Conservation (phyloP, 2,797 vertebrate species). For the Gymnoscopelus braueri region DNA sequence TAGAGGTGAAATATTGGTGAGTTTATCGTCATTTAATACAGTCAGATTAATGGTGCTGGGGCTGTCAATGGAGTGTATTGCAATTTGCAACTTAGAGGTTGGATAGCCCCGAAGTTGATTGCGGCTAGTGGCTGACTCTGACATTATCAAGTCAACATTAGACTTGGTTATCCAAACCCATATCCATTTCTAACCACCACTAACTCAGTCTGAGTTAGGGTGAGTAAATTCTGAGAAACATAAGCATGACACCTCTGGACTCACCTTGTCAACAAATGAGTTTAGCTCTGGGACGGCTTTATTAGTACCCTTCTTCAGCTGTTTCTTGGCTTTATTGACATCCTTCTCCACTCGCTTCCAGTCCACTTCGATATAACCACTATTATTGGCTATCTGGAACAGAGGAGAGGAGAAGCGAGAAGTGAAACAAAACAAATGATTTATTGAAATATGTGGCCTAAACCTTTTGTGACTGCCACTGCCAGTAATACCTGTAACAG, state of each 20-base stretch:
- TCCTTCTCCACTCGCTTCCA: slow-evolving; percentile 99
- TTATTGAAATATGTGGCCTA: background rate
- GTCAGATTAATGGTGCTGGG: too few relatives aligned
- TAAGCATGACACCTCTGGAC: background rate
- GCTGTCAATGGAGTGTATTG: too few relatives aligned
- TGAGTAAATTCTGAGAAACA: too few relatives aligned
- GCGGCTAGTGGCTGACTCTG: background rate
- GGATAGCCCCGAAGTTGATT: too few relatives aligned
- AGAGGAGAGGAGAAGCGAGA: slow-evolving; percentile 23
- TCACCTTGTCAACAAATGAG: slow-evolving; percentile 93
- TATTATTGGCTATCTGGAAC: slow-evolving; percentile 93
- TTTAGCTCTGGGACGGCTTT: slow-evolving; percentile 92
- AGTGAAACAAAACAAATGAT: background rate
- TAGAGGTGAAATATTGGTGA: too few relatives aligned
- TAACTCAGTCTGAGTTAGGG: too few relatives aligned
- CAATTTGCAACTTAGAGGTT: too few relatives aligned
- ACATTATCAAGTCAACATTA: background rate
- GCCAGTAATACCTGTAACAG: slow-evolving; percentile 89
- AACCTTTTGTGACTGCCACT: background rate
- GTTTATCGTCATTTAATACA: too few relatives aligned
- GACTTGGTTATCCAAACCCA: too few relatives aligned
- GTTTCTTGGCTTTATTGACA: slow-evolving; percentile 97
- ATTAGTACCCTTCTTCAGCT: slow-evolving; percentile 91
- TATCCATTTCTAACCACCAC: too few relatives aligned
- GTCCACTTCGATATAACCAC: slow-evolving; percentile 95